phyloP scores from a whole-genome alignment of 2,797 vertebrate species.

The Cottoperca gobio region DNA sequence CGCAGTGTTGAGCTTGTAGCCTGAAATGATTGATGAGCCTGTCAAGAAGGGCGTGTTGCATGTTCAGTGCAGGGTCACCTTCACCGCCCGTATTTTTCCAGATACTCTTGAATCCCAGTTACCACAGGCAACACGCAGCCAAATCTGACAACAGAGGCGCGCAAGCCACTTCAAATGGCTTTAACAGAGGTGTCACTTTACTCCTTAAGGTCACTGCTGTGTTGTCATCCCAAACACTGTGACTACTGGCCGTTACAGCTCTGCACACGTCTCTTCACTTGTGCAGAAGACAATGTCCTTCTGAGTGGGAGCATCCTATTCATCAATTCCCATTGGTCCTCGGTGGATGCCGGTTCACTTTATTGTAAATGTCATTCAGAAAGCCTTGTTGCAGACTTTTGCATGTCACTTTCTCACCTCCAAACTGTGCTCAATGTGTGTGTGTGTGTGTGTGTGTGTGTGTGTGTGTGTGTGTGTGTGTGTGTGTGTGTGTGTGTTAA shows the following conservation, averaged over 20 bases:
- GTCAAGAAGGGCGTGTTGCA: slow-evolving; percentile 14
- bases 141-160: background rate
- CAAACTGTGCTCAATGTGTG: background rate
- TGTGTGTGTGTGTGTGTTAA: too few species aligned
- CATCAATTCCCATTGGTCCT: background rate
- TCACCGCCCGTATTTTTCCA: background rate
- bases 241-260: background rate
- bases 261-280: background rate
- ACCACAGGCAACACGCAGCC: background rate
- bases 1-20: background rate
- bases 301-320: background rate
- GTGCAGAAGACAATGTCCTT: background rate
- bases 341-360: too few species aligned
- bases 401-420: background rate
- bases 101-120: background rate
- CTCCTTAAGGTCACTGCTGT: background rate
- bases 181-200: too few species aligned
- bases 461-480: too few species aligned
- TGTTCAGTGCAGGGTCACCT: slow-evolving; percentile 27
- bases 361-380: background rate
- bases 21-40: slow-evolving; percentile 50
- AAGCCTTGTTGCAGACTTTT: background rate
- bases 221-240: too few species aligned
- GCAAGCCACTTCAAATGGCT: background rate
- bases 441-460: too few species aligned